These are phyloP conservation scores for Petrocephalus zakoni DNA, from an alignment of 2,113 vertebrate species.

Conservation along the genomic window DNA sequence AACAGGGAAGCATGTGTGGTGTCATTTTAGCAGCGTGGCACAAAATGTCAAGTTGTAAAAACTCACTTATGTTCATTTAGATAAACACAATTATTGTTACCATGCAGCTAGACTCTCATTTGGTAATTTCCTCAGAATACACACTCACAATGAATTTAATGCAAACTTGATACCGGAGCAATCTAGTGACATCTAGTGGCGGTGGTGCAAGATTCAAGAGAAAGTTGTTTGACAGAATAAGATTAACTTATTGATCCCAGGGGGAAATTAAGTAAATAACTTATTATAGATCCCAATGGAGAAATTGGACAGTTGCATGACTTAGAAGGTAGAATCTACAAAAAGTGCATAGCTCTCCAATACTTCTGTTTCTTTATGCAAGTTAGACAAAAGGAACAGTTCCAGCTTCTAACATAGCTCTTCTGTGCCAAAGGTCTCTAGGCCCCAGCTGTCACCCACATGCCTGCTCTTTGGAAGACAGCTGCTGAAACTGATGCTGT, in stretches of 20 bases:
- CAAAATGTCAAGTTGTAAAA: background rate
- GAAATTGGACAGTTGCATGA: too few species aligned
- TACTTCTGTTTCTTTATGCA: background rate
- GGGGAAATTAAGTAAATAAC: too few species aligned
- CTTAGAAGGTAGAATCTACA: background rate
- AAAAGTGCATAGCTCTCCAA: background rate
- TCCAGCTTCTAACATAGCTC: background rate
- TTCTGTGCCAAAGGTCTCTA: background rate
- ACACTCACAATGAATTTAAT: background rate
- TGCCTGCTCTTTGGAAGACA: background rate
- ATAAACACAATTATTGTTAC: background rate
- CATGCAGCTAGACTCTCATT: background rate
- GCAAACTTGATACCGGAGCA: background rate
- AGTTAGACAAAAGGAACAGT: background rate
- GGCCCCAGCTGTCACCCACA: background rate
- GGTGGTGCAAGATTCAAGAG: background rate
- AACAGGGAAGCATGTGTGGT: too few species aligned
- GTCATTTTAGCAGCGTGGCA: too few species aligned
- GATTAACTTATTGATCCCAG: too few species aligned
- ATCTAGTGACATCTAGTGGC: constrained; percentile 10
- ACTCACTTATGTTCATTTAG: background rate
- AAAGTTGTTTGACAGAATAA: background rate
- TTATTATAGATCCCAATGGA: too few species aligned
- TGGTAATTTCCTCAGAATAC: background rate
- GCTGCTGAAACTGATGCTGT: background rate